Percentiles rank a stretch among this genome's conserved stretches.
Evolutionary conservation across 2,113 vertebrate species (phyloP).

Genomic region (Glaucomys volans): DNA sequence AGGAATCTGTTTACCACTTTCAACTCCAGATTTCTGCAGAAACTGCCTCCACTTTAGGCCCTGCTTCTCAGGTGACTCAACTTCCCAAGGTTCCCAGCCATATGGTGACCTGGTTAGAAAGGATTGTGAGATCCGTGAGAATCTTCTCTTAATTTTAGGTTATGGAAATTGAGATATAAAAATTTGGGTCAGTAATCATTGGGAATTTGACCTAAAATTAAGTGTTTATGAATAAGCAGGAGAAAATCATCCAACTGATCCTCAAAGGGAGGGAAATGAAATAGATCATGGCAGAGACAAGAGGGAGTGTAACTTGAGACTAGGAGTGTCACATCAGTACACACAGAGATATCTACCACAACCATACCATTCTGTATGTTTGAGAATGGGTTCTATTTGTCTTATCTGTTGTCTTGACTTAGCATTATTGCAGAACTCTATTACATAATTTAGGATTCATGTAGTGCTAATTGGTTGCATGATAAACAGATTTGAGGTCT

Average conservation of each 20-base stretch:
- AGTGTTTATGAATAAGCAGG: not conserved
- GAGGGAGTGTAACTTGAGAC: not conserved
- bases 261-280: not conserved
- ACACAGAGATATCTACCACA: not conserved
- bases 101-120: not conserved
- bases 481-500: not conserved
- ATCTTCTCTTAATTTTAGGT: not conserved
- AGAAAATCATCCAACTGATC: not conserved
- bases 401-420: not conserved
- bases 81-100: not conserved
- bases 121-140: not conserved
- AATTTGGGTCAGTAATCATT: not conserved
- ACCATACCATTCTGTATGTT: not conserved
- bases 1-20: not conserved
- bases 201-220: not conserved
- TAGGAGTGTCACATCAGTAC: not conserved
- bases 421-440: not conserved
- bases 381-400: not conserved
- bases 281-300: not conserved
- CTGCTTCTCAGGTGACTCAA: accelerated
- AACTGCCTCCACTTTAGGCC: not conserved
- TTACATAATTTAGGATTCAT: not conserved
- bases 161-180: not conserved
- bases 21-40: not conserved
- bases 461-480: not conserved